Percentiles rank a stretch among this genome's conserved stretches.
These are phyloP conservation scores for Pempheris klunzingeri DNA, from an alignment of 2,797 vertebrate species.

Conservation along the genomic window DNA sequence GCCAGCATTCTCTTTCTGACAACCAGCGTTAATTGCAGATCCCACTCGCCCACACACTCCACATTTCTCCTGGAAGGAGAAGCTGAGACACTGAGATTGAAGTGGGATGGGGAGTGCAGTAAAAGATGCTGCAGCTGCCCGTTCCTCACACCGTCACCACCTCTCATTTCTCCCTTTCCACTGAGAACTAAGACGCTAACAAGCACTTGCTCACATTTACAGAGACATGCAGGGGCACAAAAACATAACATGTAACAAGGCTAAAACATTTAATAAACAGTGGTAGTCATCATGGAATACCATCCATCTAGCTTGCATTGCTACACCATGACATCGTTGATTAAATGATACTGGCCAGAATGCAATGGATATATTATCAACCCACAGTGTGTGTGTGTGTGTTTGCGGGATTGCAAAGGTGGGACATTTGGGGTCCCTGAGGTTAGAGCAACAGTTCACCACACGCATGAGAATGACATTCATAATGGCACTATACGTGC, in stretches of 20 bases:
- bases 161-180: constrained; percentile 75
- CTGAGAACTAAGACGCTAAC: constrained; percentile 70
- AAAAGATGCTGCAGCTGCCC: constrained; percentile 84
- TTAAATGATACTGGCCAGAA: constrained; percentile 47
- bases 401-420: constrained; percentile 42
- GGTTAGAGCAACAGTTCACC: constrained; percentile 65
- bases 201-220: constrained; percentile 59
- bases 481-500: constrained; percentile 26
- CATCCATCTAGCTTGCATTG: constrained; percentile 44
- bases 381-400: constrained; percentile 16
- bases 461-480: constrained; percentile 38
- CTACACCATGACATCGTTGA: constrained; percentile 17
- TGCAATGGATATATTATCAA: constrained; percentile 37
- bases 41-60: constrained; percentile 88
- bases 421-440: constrained; percentile 54
- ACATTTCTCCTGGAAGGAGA: constrained; percentile 86
- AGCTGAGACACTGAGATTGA: constrained; percentile 86
- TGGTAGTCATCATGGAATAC: constrained; percentile 42
- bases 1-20: constrained; percentile 88
- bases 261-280: constrained; percentile 70
- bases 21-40: constrained; percentile 89
- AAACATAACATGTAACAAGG: constrained; percentile 67
- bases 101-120: constrained; percentile 84
- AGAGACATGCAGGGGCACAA: constrained; percentile 58
- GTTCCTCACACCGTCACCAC: constrained; percentile 80